A percentile compares a stretch with the other conserved stretches of the same genome.
phyloP scores from a whole-genome alignment of 2,797 vertebrate species.

The Amniataba percoides region DNA sequence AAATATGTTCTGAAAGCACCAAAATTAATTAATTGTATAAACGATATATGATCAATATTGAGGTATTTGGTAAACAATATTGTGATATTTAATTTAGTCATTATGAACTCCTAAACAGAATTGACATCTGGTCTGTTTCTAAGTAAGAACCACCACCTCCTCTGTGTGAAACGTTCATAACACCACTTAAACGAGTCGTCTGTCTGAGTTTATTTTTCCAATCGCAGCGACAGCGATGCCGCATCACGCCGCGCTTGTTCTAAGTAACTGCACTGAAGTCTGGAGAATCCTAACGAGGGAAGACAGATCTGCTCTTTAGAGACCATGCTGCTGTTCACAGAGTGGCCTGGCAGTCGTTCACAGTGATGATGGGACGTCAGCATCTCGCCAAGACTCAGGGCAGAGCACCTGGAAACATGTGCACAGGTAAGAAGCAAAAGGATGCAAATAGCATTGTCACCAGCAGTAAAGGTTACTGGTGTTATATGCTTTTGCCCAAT shows the following conservation, averaged over 20 bases:
- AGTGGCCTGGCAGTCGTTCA: constrained; percentile 31
- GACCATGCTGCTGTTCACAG: constrained; percentile 41
- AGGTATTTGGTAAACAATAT: constrained; percentile 5
- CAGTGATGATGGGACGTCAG: constrained; percentile 35
- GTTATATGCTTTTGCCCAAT: not conserved
- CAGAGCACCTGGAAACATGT: constrained; percentile 9
- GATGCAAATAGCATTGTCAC: not conserved
- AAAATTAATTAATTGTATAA: not conserved
- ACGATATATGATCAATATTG: not conserved
- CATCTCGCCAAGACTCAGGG: constrained; percentile 11
- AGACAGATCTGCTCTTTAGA: constrained; percentile 72
- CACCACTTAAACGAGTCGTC: constrained; percentile 38
- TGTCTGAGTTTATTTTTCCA: constrained; percentile 14
- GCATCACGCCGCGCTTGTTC: constrained; percentile 47
- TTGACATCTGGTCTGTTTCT: constrained; percentile 1
- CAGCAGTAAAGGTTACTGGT: not conserved
- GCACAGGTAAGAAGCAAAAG: not conserved
- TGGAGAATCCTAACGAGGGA: constrained; percentile 58
- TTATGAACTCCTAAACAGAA: not conserved
- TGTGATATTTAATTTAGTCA: not conserved
- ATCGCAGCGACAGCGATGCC: constrained; percentile 35
- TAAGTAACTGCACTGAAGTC: constrained; percentile 61
- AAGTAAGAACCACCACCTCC: constrained; percentile 5
- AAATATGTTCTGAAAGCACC: not conserved
- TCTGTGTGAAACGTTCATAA: constrained; percentile 48